Evolutionary conservation across 1,140 invertebrate genomes (phyloP).

Genomic region (Rhizoglyphus robini): DNA sequence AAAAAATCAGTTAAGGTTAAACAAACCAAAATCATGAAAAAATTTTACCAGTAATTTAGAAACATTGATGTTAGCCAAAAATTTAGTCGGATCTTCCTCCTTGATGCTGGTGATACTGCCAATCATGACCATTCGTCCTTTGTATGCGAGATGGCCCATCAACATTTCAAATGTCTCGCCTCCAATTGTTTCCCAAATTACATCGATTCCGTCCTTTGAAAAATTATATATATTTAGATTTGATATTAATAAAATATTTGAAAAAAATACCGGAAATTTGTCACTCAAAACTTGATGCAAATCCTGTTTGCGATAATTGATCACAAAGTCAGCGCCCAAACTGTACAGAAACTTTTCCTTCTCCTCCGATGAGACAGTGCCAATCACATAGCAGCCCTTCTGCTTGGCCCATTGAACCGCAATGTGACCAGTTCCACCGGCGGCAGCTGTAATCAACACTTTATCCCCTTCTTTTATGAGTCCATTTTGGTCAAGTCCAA

Average conservation of each 20-base stretch:
- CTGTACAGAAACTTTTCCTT: conserved; percentile 35
- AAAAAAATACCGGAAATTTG: conserved; percentile 27
- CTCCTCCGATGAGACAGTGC: conserved; percentile 34
- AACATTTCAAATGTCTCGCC: conserved; percentile 32
- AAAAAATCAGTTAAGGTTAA: too few species aligned
- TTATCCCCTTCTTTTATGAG: conserved; percentile 27
- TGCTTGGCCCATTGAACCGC: conserved; percentile 35
- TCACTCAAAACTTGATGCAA: conserved; percentile 31
- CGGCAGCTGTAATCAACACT: conserved; percentile 33
- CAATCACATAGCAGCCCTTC: conserved; percentile 36
- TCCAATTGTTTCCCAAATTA: too few species aligned
- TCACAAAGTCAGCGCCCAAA: conserved; percentile 31
- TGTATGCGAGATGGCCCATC: conserved; percentile 27
- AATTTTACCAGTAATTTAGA: neutral
- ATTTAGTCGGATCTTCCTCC: neutral
- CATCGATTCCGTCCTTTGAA: conserved; percentile 34
- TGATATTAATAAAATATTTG: neutral
- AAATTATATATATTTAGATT: neutral
- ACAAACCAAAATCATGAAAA: neutral
- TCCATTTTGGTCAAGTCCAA: conserved; percentile 1
- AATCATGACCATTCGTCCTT: conserved; percentile 32
- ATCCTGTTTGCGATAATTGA: conserved; percentile 34
- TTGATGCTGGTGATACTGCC: conserved; percentile 32
- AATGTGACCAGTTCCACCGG: conserved; percentile 34
- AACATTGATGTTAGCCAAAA: neutral